These are phyloP conservation scores for Pagetopsis macropterus DNA, from an alignment of 2,797 vertebrate species.

Conservation along the genomic window DNA sequence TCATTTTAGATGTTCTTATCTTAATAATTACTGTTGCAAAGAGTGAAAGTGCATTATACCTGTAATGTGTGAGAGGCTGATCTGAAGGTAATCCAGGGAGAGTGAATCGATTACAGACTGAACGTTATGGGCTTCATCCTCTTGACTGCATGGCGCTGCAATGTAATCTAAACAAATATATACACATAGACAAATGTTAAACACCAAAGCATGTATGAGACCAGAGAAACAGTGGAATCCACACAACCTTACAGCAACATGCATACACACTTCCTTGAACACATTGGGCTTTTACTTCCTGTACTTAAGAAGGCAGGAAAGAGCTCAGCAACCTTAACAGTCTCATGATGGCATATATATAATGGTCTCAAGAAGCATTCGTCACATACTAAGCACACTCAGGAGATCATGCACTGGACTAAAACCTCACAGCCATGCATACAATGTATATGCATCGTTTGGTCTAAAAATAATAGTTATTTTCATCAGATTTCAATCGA, in stretches of 20 bases:
- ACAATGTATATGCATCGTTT: neutral
- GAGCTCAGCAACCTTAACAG: slow-evolving; percentile 17
- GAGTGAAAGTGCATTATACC: slow-evolving; percentile 77
- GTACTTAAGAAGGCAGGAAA: slow-evolving; percentile 15
- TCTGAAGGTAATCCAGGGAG: slow-evolving; percentile 96
- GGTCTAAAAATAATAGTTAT: neutral
- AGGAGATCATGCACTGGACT: neutral
- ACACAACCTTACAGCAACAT: neutral
- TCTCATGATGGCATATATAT: slow-evolving; percentile 38
- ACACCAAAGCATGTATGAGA: neutral
- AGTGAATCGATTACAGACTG: slow-evolving; percentile 96
- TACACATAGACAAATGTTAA: neutral
- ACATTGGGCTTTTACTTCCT: slow-evolving; percentile 1
- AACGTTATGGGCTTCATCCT: slow-evolving; percentile 93
- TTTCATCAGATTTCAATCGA: neutral
- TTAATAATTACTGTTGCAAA: neutral
- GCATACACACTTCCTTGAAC: slow-evolving; percentile 6
- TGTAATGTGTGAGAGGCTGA: slow-evolving; percentile 97
- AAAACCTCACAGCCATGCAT: neutral
- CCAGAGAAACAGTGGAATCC: neutral
- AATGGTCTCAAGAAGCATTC: slow-evolving; percentile 45
- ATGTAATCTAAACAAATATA: slow-evolving; percentile 86
- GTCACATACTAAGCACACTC: slow-evolving; percentile 41
- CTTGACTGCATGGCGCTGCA: slow-evolving; percentile 83
- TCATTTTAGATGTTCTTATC: neutral